Conservation (phyloP, 2,888 invertebrate species). For the Clusia tigrina region DNA sequence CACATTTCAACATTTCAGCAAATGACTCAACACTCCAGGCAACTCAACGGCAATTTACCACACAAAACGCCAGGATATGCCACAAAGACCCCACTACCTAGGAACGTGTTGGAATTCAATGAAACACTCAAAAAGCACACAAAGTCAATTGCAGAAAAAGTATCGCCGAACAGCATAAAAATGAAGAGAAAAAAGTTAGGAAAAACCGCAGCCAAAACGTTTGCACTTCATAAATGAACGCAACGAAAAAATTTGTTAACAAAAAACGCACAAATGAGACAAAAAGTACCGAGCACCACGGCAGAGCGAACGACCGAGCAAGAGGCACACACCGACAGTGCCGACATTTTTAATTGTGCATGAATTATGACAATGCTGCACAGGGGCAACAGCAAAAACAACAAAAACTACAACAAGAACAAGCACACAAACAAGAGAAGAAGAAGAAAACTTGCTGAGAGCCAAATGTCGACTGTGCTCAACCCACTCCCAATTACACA, state of each 20-base stretch:
- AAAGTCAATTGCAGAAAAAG: conserved; percentile 20
- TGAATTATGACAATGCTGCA: conserved; percentile 53
- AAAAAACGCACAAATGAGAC: conserved; percentile 12
- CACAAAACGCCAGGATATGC: background rate
- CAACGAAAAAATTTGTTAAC: conserved; percentile 7
- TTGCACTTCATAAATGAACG: conserved; percentile 59
- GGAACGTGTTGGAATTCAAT: conserved; percentile 57
- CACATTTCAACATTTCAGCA: conserved; percentile 12
- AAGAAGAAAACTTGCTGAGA: conserved; percentile 42
- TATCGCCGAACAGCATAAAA: conserved; percentile 26
- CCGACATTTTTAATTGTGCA: conserved; percentile 63
- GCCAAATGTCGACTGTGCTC: conserved; percentile 28
- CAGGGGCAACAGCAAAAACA: conserved; percentile 20
- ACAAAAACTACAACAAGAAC: conserved; percentile 12
- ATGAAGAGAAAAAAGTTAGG: conserved; percentile 36
- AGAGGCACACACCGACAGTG: conserved; percentile 45
- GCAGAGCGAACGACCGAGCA: no score
- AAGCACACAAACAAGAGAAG: background rate
- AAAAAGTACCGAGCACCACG: conserved; percentile 13
- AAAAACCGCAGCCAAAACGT: conserved; percentile 61
- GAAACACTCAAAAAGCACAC: conserved; percentile 45
- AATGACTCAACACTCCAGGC: background rate
- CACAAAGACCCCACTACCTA: conserved; percentile 8
- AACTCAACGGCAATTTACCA: conserved; percentile 4
- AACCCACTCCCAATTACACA: conserved; percentile 27